phyloP scores from a whole-genome alignment of 2,113 vertebrate species.

The Podarcis muralis region DNA sequence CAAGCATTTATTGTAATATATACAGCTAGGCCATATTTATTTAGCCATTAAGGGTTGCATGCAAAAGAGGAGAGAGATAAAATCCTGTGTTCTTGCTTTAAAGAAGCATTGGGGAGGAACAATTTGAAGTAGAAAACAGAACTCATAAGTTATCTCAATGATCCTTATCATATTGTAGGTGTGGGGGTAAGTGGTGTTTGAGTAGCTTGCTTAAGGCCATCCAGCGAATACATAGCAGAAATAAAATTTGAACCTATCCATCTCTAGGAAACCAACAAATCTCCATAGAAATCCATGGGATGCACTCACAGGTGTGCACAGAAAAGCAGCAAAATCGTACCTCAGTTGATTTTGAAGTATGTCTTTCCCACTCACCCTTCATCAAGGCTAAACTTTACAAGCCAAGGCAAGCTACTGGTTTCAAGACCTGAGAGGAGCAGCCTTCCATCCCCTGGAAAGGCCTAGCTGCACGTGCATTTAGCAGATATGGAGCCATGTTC shows the following conservation, averaged over 20 bases:
- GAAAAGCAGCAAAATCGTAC: neutral
- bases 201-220: neutral
- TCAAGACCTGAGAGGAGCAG: neutral
- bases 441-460: neutral
- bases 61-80: neutral
- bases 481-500: neutral
- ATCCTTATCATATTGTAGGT: neutral
- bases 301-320: neutral
- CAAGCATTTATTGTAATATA: neutral
- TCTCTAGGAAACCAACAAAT: neutral
- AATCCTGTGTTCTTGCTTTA: neutral
- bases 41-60: neutral
- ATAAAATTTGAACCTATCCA: neutral
- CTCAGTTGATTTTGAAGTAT: neutral
- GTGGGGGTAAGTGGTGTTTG: neutral
- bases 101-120: neutral
- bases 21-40: neutral
- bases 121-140: neutral
- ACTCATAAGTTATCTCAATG: neutral
- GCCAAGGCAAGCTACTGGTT: neutral
- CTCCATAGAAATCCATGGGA: neutral
- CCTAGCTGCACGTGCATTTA: neutral
- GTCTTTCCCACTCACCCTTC: too few species aligned
- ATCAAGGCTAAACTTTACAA: neutral
- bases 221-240: neutral